These are phyloP conservation scores for Notothenia coriiceps DNA, from an alignment of 2,113 vertebrate genomes.

Conservation along the genomic window DNA sequence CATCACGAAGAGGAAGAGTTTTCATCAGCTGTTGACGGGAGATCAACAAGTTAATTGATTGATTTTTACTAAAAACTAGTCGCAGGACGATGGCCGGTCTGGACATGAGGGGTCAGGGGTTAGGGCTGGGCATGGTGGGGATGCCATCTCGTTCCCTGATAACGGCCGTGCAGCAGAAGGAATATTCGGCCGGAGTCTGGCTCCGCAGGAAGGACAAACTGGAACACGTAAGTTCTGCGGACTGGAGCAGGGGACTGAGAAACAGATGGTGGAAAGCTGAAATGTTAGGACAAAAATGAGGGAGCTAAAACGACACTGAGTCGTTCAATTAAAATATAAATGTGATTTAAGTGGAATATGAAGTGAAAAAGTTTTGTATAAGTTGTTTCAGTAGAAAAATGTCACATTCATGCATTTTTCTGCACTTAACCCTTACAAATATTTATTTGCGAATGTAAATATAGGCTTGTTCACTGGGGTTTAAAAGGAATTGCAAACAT, in stretches of 20 bases:
- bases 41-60: slow-evolving; percentile 12
- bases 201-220: slow-evolving; percentile 92
- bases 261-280: slow-evolving; percentile 5
- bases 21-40: not conserved
- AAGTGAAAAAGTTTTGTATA: not conserved
- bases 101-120: slow-evolving; percentile 84
- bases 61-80: not conserved
- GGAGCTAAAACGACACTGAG: not conserved
- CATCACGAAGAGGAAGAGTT: not conserved
- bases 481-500: not conserved
- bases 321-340: too few species aligned
- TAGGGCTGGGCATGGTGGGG: slow-evolving; percentile 80
- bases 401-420: not conserved
- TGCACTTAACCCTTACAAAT: too few species aligned
- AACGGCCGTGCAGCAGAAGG: slow-evolving; percentile 91
- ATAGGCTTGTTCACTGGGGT: too few species aligned
- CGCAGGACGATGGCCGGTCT: slow-evolving; percentile 83
- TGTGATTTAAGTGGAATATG: not conserved
- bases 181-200: slow-evolving; percentile 94
- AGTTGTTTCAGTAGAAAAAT: not conserved
- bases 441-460: too few species aligned
- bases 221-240: slow-evolving; percentile 89
- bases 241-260: not conserved
- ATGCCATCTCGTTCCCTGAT: slow-evolving; percentile 86
- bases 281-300: not conserved